phyloP scores from a whole-genome alignment of 37 sponge, comb jelly and placozoan species.

The Haliclona indistincta region DNA sequence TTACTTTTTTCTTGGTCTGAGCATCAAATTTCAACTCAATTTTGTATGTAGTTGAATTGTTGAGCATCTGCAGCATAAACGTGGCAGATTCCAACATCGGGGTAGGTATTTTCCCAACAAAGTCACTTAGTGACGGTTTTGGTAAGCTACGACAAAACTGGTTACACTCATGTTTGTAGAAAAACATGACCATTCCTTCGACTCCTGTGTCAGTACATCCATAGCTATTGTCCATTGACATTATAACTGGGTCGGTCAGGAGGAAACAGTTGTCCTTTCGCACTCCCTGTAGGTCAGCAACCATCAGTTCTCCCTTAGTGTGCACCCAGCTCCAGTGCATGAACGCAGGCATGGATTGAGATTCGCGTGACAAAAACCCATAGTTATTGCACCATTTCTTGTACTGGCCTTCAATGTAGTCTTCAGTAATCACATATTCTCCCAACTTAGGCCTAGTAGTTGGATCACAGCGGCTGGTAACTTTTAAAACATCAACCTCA shows the following conservation, averaged over 20 bases:
- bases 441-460: constrained; percentile 6
- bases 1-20: too few species aligned
- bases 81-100: too few species aligned
- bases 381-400: too few species aligned
- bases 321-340: too few species aligned
- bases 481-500: constrained; percentile 1
- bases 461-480: background rate
- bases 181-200: constrained; percentile 38
- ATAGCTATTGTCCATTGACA: background rate
- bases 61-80: too few species aligned
- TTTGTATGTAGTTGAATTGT: too few species aligned
- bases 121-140: constrained; percentile 9
- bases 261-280: constrained; percentile 5
- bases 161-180: too few species aligned
- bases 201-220: constrained; percentile 40
- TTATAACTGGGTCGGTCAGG: constrained; percentile 31
- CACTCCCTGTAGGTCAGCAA: constrained; percentile 48
- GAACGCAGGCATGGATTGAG: too few species aligned
- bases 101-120: too few species aligned
- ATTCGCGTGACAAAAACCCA: too few species aligned
- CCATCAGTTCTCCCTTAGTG: too few species aligned
- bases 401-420: constrained; percentile 22
- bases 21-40: too few species aligned
- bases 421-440: constrained; percentile 26
- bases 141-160: constrained; percentile 6